Conservation (phyloP, 2,888 invertebrate genomes). For the Noctua comes region DNA sequence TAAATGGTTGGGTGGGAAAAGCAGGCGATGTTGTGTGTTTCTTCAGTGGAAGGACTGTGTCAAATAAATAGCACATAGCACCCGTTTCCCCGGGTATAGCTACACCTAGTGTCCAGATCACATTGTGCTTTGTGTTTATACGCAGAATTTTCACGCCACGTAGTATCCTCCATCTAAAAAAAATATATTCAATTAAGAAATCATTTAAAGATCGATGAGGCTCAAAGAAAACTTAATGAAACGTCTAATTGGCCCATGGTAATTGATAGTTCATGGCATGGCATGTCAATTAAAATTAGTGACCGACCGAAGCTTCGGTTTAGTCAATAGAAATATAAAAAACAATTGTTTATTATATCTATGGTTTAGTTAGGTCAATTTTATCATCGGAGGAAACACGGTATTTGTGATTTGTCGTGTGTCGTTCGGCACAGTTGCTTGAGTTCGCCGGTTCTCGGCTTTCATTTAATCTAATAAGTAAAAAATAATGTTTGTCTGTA, state of each 20-base stretch:
- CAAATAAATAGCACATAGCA: slow-evolving; percentile 94
- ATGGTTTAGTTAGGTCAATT: no score
- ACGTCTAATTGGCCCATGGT: background rate
- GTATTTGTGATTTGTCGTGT: background rate
- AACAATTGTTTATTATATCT: no score
- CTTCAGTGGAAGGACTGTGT: slow-evolving; percentile 93
- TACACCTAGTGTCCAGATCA: slow-evolving; percentile 96
- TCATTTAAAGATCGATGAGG: background rate
- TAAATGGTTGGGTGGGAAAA: slow-evolving; percentile 95
- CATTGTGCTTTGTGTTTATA: slow-evolving; percentile 98
- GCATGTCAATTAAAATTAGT: background rate
- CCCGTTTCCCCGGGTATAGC: slow-evolving; percentile 96
- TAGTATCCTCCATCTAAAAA: slow-evolving; percentile 89
- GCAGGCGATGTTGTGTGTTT: slow-evolving; percentile 91
- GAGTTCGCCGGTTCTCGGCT: no score
- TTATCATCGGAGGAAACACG: background rate
- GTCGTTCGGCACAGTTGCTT: background rate
- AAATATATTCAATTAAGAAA: slow-evolving; percentile 6
- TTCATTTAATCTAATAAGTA: no score
- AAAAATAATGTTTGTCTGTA: background rate
- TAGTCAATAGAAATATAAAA: no score
- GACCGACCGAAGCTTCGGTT: background rate
- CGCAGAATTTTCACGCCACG: slow-evolving; percentile 95
- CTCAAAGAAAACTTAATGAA: background rate
- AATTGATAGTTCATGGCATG: background rate